Base-by-base conservation (phyloP, 2,113 vertebrate species). In the Meleagris gallopavo region DNA sequence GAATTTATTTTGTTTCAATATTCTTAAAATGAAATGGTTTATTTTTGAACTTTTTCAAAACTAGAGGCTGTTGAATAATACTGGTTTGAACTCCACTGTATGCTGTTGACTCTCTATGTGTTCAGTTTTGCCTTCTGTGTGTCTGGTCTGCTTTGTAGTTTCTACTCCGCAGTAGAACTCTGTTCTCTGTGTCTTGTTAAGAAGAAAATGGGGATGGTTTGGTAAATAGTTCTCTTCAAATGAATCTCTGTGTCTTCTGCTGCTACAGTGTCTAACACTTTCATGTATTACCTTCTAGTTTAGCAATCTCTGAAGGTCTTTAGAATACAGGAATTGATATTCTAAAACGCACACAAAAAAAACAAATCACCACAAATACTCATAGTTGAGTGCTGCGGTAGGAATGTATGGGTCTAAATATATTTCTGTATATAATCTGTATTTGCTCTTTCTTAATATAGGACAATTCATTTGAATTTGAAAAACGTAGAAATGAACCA, bases 381-480 rank as follows among this genome's bases (percentile, higher is more conserved):
- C 34, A 82, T 13, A 40, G 36, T 18, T 40, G 62, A 80, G 9
- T 80, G 69, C 55, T 80, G 0, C 41, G 55, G n/a, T 70, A 41
- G 36, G 30, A 85, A 43, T 27, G 2, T 75, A 25, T 72, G 81
- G 41, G 64, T 88, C 13, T 71, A 57, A 61, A 64, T 60, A 36
- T 13, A 5, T 16, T 40, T 88, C 54, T 90, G 13, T 48, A 10
- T 45, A 5, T 84, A 83, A 84, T 61, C 7, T 81, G 0, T 86
- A 12, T 94, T 75, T 88, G 22, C 24, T 79, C 91, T 85, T 86
- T 75, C 43, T 92, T 92, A 52, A 88, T 94, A 21, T 73, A 99
- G 99, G 99, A 99, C 97, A 99, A 99, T 93, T 97, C 98, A 11
- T 98, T 99, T 96, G 99, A 99, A 97, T 99, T 99, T 93, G 99